These are phyloP conservation scores for Helleia helle DNA, from an alignment of 2,888 invertebrate genomes.

Conservation along the genomic window DNA sequence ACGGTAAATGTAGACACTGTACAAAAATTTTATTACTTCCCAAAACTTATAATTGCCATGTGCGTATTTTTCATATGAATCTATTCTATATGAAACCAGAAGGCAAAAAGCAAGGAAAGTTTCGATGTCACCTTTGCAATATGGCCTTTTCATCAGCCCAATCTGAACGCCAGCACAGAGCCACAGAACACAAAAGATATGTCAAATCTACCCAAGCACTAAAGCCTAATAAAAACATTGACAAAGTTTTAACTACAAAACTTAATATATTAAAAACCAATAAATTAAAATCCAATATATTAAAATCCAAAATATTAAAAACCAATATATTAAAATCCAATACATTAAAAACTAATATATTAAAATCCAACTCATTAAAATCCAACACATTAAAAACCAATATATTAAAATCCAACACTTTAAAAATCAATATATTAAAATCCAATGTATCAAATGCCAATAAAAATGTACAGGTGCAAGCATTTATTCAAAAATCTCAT, in stretches of 20 bases:
- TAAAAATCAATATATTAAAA: background rate
- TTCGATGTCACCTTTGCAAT: constrained; percentile 17
- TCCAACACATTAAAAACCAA: background rate
- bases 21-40: background rate
- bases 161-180: constrained; percentile 15
- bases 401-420: background rate
- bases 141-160: constrained; percentile 11
- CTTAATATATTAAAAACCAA: background rate
- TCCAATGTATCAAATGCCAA: background rate
- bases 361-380: background rate
- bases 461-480: background rate
- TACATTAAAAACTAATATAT: background rate
- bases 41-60: constrained; percentile 14
- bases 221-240: background rate
- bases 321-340: background rate
- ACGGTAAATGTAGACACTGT: constrained; percentile 2
- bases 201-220: background rate
- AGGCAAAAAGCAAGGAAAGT: background rate
- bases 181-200: constrained; percentile 11
- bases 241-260: background rate
- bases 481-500: constrained; percentile 16
- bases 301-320: background rate
- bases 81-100: background rate
- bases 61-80: constrained; percentile 1
- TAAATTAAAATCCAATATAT: background rate